Evolutionary conservation across 2,113 vertebrate species (phyloP).

Genomic region (Platysteira castanea): DNA sequence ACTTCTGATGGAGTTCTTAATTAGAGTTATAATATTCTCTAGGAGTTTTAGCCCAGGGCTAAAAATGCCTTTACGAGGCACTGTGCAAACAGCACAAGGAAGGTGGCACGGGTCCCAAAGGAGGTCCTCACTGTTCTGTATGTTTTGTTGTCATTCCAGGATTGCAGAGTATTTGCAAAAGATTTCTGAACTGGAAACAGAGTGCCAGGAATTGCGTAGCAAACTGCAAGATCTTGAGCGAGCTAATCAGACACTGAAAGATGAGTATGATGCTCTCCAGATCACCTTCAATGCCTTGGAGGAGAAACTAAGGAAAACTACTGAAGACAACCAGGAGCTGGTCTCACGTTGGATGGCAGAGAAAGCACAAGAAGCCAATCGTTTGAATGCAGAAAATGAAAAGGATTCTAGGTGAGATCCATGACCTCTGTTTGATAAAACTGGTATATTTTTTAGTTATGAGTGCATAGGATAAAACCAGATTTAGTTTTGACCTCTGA

Average conservation of each 20-base stretch:
- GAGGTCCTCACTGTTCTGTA: not conserved
- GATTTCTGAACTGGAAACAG: constrained; percentile 82
- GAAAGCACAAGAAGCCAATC: constrained; percentile 96
- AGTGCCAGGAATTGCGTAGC: constrained; percentile 84
- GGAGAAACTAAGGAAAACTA: constrained; percentile 92
- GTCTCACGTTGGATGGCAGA: constrained; percentile 98
- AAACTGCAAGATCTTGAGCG: constrained; percentile 88
- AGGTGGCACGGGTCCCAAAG: not conserved
- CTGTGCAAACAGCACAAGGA: not conserved
- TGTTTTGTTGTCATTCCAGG: constrained; percentile 66
- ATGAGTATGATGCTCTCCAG: constrained; percentile 96
- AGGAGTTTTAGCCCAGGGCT: not conserved
- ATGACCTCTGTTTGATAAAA: not conserved
- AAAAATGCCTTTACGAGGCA: not conserved
- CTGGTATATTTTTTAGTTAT: not conserved
- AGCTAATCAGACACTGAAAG: constrained; percentile 95
- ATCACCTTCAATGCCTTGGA: constrained; percentile 96
- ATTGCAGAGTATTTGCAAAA: constrained; percentile 88
- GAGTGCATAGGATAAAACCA: not conserved
- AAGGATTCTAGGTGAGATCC: constrained; percentile 86
- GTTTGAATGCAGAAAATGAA: constrained; percentile 95
- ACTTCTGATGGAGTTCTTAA: not conserved
- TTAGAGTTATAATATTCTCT: not conserved
- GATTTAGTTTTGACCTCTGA: not conserved
- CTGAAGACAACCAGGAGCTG: constrained; percentile 96